Percentiles rank a stretch among this genome's conserved stretches.
These are phyloP conservation scores for Meta bourneti DNA, from an alignment of 2,888 invertebrate genomes.

Conservation along the genomic window DNA sequence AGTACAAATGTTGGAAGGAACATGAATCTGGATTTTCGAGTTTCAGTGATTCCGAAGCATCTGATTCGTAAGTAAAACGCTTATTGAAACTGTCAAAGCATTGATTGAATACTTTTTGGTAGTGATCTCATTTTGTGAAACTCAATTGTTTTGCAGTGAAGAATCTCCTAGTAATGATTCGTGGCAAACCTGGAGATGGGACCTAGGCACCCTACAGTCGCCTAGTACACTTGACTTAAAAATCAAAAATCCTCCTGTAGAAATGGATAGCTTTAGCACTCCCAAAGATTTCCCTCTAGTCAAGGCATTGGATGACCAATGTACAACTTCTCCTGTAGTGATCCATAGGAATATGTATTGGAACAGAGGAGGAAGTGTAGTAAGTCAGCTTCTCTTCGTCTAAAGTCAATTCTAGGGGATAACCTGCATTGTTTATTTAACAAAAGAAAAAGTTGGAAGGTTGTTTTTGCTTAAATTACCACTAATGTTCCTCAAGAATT, in stretches of 20 bases:
- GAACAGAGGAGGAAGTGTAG: constrained; percentile 65
- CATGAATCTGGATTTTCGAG: constrained; percentile 92
- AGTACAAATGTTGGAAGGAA: constrained; percentile 95
- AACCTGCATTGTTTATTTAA: too few relatives aligned
- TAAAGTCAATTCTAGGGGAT: too few relatives aligned
- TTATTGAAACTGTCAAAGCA: background rate
- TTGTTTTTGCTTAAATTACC: too few relatives aligned
- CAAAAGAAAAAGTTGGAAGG: too few relatives aligned
- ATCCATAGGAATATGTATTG: constrained; percentile 61
- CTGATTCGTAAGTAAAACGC: constrained; percentile 89
- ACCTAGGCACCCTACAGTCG: constrained; percentile 77
- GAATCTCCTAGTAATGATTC: constrained; percentile 89
- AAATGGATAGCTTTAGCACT: constrained; percentile 33
- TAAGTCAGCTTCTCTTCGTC: background rate
- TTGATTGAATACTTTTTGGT: too few relatives aligned
- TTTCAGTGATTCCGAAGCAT: constrained; percentile 95
- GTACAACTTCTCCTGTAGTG: constrained; percentile 57
- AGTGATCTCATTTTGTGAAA: background rate
- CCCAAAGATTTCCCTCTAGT: constrained; percentile 61
- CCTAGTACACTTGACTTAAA: constrained; percentile 68
- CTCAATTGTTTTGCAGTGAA: constrained; percentile 85
- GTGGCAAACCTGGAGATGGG: constrained; percentile 78
- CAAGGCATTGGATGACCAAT: constrained; percentile 22
- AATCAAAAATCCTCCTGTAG: constrained; percentile 37
- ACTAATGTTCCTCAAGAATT: too few relatives aligned